These are phyloP conservation scores for Aphelenchoides besseyi DNA, from an alignment of 1,140 invertebrate species.

Conservation along the genomic window DNA sequence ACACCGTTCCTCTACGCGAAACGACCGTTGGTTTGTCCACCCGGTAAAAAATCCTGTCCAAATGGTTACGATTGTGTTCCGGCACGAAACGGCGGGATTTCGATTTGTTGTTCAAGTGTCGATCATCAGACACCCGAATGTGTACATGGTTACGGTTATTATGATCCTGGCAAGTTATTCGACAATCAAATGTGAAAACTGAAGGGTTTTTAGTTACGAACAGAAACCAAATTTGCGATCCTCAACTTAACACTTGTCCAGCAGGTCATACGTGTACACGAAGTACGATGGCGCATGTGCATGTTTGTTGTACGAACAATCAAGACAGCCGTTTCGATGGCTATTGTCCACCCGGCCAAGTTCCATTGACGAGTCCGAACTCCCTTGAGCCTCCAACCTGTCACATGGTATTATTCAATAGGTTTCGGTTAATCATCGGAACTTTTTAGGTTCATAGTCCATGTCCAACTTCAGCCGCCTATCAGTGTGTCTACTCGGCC, in stretches of 20 bases:
- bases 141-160: conserved; percentile 54
- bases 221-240: conserved; percentile 48
- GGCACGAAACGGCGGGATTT: conserved; percentile 46
- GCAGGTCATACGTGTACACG: conserved; percentile 51
- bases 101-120: conserved; percentile 54
- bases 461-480: conserved; percentile 54
- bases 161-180: conserved; percentile 43
- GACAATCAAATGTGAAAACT: neutral
- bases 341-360: conserved; percentile 56
- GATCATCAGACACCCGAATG: conserved; percentile 53
- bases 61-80: conserved; percentile 50
- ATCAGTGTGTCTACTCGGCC: conserved; percentile 61
- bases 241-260: conserved; percentile 38
- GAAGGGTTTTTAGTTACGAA: conserved; percentile 30
- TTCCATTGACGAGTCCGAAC: conserved; percentile 50
- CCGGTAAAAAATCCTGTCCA: conserved; percentile 57
- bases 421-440: too few species aligned
- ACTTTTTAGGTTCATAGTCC: conserved; percentile 52
- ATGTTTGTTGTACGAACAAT: conserved; percentile 51
- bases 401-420: too few species aligned
- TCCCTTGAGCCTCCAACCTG: conserved; percentile 51
- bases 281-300: conserved; percentile 51
- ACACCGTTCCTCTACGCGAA: conserved; percentile 50
- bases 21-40: conserved; percentile 48
- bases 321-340: conserved; percentile 51